Conservation (phyloP, 2,113 vertebrate genomes). For the Heterocephalus glaber region DNA sequence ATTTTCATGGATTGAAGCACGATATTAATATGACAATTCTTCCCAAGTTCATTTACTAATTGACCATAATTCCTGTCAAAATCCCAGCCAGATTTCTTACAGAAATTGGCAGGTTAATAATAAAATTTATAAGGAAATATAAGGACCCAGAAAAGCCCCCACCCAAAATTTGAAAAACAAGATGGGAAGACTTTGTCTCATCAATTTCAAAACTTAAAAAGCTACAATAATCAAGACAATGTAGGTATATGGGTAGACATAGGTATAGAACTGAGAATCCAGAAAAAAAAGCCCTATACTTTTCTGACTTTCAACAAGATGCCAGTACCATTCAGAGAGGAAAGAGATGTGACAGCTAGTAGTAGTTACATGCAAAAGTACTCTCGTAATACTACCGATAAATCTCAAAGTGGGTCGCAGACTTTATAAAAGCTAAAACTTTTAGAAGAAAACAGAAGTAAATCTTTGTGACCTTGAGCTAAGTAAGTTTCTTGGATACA, state of each 20-base stretch:
- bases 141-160: background rate
- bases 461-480: background rate
- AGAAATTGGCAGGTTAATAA: background rate
- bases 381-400: background rate
- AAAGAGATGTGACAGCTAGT: background rate
- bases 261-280: background rate
- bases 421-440: background rate
- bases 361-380: background rate
- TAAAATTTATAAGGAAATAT: background rate
- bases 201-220: background rate
- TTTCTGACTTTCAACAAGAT: background rate
- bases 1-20: background rate
- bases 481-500: background rate
- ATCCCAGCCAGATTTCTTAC: background rate
- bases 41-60: too few relatives aligned
- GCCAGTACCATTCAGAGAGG: background rate
- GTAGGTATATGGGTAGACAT: background rate
- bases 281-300: background rate
- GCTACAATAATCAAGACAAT: too few relatives aligned
- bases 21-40: background rate
- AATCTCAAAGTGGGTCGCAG: background rate
- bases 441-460: too few relatives aligned
- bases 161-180: background rate
- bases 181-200: background rate
- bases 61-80: too few relatives aligned